These are phyloP conservation scores for Ptyas mucosa DNA, from an alignment of 2,113 vertebrate genomes.

Conservation along the genomic window DNA sequence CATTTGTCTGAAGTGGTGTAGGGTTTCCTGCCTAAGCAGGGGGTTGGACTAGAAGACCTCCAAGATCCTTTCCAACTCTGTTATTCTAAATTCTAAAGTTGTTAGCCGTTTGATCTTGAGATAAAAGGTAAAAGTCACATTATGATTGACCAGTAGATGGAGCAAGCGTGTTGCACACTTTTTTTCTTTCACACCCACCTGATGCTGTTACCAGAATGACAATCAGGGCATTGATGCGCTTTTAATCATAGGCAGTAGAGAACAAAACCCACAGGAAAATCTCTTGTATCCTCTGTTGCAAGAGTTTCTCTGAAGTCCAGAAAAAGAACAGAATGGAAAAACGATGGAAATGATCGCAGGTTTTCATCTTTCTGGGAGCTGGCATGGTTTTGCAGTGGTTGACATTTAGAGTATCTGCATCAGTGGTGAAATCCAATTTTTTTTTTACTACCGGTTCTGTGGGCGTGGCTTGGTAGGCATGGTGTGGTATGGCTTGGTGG, in stretches of 20 bases:
- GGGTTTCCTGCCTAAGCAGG: too few species aligned
- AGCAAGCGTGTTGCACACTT: fast-evolving
- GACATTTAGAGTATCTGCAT: background rate
- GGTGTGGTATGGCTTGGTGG: too few species aligned
- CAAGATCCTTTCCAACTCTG: too few species aligned
- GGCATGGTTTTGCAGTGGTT: background rate
- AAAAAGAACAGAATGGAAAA: background rate
- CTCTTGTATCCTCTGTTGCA: background rate
- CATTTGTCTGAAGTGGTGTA: too few species aligned
- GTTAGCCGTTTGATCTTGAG: too few species aligned
- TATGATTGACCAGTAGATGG: background rate
- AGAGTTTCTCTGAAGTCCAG: background rate
- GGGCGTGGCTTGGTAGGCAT: too few species aligned
- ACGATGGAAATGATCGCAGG: background rate
- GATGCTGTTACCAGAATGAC: background rate
- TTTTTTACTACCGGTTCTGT: too few species aligned
- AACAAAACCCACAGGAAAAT: background rate
- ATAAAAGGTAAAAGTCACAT: fast-evolving
- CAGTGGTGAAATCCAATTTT: too few species aligned
- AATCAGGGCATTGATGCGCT: background rate
- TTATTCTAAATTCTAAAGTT: background rate
- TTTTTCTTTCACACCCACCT: fast-evolving
- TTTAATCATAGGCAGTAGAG: background rate
- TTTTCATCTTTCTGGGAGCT: background rate
- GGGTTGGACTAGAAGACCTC: too few species aligned